phyloP scores from a whole-genome alignment of 64 coral and sea anemone species.

The Dendrophyllia cribrosa region DNA sequence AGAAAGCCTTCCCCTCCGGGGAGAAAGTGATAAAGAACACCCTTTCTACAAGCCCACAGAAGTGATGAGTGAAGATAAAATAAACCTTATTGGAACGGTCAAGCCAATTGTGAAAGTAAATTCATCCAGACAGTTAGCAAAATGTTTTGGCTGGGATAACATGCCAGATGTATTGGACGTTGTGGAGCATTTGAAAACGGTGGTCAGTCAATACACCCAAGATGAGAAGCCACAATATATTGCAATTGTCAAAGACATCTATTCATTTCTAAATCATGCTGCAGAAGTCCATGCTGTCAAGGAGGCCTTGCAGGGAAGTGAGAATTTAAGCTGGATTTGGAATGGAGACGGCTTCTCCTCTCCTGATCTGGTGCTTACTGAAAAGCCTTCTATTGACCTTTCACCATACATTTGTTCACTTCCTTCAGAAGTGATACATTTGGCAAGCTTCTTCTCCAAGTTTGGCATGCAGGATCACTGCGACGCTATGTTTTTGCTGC shows the following conservation, averaged over 20 bases:
- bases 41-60: constrained; percentile 29
- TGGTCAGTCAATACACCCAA: constrained; percentile 38
- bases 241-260: constrained; percentile 35
- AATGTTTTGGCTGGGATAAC: constrained; percentile 62
- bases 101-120: constrained; percentile 37
- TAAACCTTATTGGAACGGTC: constrained; percentile 64
- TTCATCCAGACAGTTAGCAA: constrained; percentile 14
- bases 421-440: constrained; percentile 58
- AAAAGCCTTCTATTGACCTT: constrained; percentile 65
- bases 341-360: constrained; percentile 89
- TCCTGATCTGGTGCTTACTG: constrained; percentile 33
- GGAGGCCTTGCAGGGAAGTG: not conserved
- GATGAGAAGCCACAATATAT: constrained; percentile 75
- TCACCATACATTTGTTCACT: constrained; percentile 70
- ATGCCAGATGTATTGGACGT: constrained; percentile 61
- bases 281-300: not conserved
- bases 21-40: not conserved
- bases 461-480: constrained; percentile 61
- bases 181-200: constrained; percentile 54
- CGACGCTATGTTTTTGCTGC: constrained; percentile 53
- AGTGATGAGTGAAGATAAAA: constrained; percentile 24
- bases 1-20: constrained; percentile 33
- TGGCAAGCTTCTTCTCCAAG: constrained; percentile 42
- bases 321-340: constrained; percentile 78
- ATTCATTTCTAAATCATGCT: not conserved